These are phyloP conservation scores for Lomographa bimaculata DNA, from an alignment of 2,888 invertebrate species.

Conservation along the genomic window DNA sequence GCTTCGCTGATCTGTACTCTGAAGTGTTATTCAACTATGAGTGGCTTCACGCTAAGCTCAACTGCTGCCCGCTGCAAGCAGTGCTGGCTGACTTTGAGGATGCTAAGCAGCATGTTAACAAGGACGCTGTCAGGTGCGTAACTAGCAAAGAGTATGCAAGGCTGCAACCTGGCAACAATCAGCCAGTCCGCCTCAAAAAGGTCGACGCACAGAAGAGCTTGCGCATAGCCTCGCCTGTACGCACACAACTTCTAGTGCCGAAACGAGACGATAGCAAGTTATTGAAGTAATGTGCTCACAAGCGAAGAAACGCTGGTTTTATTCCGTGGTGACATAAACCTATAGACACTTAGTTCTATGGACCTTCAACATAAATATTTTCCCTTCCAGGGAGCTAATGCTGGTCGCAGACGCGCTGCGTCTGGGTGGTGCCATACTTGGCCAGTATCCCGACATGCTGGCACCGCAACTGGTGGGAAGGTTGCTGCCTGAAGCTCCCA, in stretches of 20 bases:
- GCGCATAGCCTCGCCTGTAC: too few species aligned
- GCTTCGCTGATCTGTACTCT: slow-evolving; percentile 94
- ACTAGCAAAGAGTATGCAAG: too few species aligned
- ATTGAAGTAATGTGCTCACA: too few species aligned
- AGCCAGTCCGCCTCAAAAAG: too few species aligned
- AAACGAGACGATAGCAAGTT: too few species aligned
- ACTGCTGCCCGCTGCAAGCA: slow-evolving; percentile 97
- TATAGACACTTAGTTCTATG: too few species aligned
- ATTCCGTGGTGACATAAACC: too few species aligned
- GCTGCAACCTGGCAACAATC: too few species aligned
- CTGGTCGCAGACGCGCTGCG: slow-evolving; percentile 96
- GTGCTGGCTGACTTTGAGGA: slow-evolving; percentile 98
- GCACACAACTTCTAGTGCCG: too few species aligned
- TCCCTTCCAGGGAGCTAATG: slow-evolving; percentile 90
- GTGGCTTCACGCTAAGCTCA: slow-evolving; percentile 98
- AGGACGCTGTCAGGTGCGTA: slow-evolving; percentile 73
- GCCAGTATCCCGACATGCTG: slow-evolving; percentile 96
- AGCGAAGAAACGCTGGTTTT: too few species aligned
- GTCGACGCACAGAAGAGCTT: too few species aligned
- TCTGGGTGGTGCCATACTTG: slow-evolving; percentile 96
- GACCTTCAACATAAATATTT: too few species aligned
- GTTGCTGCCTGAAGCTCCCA: slow-evolving; percentile 90
- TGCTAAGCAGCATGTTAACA: slow-evolving; percentile 91
- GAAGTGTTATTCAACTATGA: slow-evolving; percentile 98
- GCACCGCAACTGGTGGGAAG: slow-evolving; percentile 97